Evolutionary conservation across 2,888 invertebrate genomes (phyloP).

Genomic region (Lasioglossum villosulum): DNA sequence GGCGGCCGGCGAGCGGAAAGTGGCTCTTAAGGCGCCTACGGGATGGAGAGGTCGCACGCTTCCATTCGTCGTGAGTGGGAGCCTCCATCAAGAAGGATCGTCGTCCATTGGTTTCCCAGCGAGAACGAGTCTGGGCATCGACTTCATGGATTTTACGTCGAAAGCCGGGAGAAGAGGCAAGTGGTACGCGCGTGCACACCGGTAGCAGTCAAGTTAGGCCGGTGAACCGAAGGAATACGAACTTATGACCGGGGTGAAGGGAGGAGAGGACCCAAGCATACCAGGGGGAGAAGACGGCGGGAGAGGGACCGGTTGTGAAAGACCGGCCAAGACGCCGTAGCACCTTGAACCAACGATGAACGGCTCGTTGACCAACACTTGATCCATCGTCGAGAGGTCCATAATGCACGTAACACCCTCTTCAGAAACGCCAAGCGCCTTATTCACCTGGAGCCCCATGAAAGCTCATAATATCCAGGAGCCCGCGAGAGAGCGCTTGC

Average conservation of each 20-base stretch:
- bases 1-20: slow-evolving; percentile 51
- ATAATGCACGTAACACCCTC: slow-evolving; percentile 74
- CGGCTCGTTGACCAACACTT: slow-evolving; percentile 69
- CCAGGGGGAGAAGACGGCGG: slow-evolving; percentile 27
- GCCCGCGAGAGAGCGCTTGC: slow-evolving; percentile 49
- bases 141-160: slow-evolving; percentile 42
- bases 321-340: slow-evolving; percentile 58
- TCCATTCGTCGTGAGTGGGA: slow-evolving; percentile 58
- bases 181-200: slow-evolving; percentile 23
- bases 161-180: neutral
- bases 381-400: slow-evolving; percentile 67
- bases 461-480: slow-evolving; percentile 77
- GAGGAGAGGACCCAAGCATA: neutral
- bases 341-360: slow-evolving; percentile 66
- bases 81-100: slow-evolving; percentile 52
- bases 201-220: slow-evolving; percentile 22
- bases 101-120: slow-evolving; percentile 55
- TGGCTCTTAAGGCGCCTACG: slow-evolving; percentile 53
- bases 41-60: slow-evolving; percentile 60
- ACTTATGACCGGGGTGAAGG: neutral
- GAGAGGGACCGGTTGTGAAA: slow-evolving; percentile 45
- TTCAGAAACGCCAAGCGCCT: slow-evolving; percentile 71
- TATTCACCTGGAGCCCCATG: slow-evolving; percentile 73
- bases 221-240: slow-evolving; percentile 28
- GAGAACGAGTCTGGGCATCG: slow-evolving; percentile 22